Percentiles rank a stretch among this genome's conserved stretches.
phyloP scores from a whole-genome alignment of 2,888 invertebrate species.

The Listrodromus nycthemerus region DNA sequence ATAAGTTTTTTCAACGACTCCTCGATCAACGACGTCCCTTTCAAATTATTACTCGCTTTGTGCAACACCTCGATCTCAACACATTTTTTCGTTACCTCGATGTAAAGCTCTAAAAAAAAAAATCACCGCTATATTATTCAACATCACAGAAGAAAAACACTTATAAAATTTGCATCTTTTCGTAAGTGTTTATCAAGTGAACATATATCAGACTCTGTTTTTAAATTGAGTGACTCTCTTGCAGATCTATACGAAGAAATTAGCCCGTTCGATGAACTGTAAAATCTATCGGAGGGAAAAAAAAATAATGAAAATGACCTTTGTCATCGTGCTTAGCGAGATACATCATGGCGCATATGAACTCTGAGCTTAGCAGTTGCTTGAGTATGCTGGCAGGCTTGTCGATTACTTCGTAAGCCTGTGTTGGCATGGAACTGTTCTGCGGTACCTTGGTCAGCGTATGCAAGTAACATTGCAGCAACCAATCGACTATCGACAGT shows the following conservation, averaged over 20 bases:
- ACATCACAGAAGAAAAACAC: too few relatives aligned
- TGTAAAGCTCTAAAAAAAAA: constrained; percentile 85
- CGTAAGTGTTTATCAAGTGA: too few relatives aligned
- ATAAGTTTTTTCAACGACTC: constrained; percentile 88
- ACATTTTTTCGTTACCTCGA: constrained; percentile 91
- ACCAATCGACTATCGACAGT: constrained; percentile 93
- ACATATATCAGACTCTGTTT: too few relatives aligned
- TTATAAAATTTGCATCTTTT: too few relatives aligned
- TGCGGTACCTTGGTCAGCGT: constrained; percentile 83
- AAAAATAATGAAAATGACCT: constrained; percentile 85
- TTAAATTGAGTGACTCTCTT: too few relatives aligned
- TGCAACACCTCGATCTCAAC: constrained; percentile 89
- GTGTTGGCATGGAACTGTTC: constrained; percentile 78
- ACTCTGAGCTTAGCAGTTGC: constrained; percentile 90
- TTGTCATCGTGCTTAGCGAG: constrained; percentile 93
- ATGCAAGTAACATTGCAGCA: constrained; percentile 90
- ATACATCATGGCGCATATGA: constrained; percentile 92
- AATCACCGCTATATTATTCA: not conserved
- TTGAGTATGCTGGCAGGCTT: constrained; percentile 90
- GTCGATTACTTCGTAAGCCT: constrained; percentile 88
- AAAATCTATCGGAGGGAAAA: not conserved
- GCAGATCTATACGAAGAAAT: not conserved
- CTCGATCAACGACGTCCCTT: constrained; percentile 86
- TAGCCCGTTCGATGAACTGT: not conserved
- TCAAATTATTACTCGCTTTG: constrained; percentile 86